phyloP scores from a whole-genome alignment of 2,888 invertebrate genomes.

The Tipula vernalis region DNA sequence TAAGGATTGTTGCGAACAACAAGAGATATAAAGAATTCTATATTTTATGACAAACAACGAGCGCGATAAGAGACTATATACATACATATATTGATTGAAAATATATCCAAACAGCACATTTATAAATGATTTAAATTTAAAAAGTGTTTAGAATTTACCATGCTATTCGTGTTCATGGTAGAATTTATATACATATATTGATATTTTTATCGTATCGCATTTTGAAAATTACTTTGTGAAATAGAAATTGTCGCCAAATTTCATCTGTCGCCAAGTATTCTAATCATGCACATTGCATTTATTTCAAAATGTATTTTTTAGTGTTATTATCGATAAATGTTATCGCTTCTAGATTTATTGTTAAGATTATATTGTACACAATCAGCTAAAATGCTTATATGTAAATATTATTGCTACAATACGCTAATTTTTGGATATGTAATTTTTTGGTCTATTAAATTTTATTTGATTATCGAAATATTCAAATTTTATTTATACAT shows the following conservation, averaged over 20 bases:
- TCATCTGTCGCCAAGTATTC: not conserved
- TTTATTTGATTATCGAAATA: conserved; percentile 4
- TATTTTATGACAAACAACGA: not conserved
- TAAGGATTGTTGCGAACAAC: not conserved
- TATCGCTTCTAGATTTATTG: not conserved
- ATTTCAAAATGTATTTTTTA: not conserved
- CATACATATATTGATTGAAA: not conserved
- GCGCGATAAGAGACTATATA: not conserved
- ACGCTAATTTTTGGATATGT: not conserved
- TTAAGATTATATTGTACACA: not conserved
- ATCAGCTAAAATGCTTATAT: not conserved
- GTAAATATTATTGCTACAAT: not conserved
- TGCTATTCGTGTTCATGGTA: not conserved
- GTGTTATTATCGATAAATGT: not conserved
- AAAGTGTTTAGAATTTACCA: not conserved
- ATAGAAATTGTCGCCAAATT: not conserved
- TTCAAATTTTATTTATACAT: not conserved
- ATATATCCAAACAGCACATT: not conserved
- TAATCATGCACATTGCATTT: not conserved
- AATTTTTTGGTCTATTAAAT: not conserved
- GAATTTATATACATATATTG: not conserved
- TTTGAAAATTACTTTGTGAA: not conserved
- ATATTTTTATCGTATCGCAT: not conserved
- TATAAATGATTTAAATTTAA: not conserved
- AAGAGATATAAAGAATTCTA: not conserved